phyloP scores from a whole-genome alignment of 2,797 vertebrate genomes.

The Pelochelys cantorii region DNA sequence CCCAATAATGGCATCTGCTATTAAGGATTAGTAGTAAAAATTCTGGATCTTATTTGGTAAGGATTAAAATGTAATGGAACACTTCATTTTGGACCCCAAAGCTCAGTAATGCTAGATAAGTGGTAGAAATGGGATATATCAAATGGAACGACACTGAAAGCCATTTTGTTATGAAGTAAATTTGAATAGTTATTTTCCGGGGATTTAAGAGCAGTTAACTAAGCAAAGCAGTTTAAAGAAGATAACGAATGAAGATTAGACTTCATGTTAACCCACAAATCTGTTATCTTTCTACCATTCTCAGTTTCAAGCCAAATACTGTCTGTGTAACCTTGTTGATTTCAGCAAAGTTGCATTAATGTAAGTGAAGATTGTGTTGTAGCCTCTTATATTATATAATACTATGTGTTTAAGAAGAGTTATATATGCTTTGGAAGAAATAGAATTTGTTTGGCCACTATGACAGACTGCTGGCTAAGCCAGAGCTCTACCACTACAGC shows the following conservation, averaged over 20 bases:
- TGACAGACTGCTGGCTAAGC: too few relatives aligned
- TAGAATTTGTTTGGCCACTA: not conserved
- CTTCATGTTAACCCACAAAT: not conserved
- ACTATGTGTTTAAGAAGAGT: not conserved
- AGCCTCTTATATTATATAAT: not conserved
- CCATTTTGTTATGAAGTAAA: not conserved
- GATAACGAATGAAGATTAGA: not conserved
- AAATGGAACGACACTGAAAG: not conserved
- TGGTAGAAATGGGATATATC: not conserved
- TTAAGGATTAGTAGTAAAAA: not conserved
- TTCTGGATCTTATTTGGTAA: not conserved
- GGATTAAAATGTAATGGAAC: not conserved
- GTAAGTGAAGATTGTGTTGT: not conserved
- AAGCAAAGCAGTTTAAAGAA: not conserved
- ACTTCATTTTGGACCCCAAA: slow-evolving; percentile 4
- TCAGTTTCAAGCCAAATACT: not conserved
- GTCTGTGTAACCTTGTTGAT: not conserved
- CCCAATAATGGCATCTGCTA: not conserved
- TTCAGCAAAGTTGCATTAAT: not conserved
- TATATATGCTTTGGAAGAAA: not conserved
- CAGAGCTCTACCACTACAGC: too few relatives aligned
- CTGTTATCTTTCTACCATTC: not conserved
- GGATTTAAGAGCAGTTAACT: not conserved
- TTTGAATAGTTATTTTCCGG: not conserved
- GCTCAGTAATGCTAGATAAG: not conserved